Evolutionary conservation across 2,888 invertebrate species (phyloP), one percentile per base, ranked within the genome.

Genomic region (Selenia dentaria): DNA sequence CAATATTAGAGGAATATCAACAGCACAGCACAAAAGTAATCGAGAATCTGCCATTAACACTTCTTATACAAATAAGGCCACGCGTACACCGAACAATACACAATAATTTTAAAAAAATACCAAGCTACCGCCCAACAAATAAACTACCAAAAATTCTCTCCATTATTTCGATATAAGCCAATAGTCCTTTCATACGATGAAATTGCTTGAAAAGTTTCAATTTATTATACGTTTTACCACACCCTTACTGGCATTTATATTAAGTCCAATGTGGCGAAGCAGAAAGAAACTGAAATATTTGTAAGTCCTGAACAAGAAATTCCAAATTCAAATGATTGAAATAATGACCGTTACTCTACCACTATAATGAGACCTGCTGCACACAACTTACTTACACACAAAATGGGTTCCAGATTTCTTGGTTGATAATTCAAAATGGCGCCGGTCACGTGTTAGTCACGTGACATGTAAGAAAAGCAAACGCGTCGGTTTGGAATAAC

Each of bases 401-500:
- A 18, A 1, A 0, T 20, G 14, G 20, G 70, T 2, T 72, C 72
- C 41, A 24, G 1, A 11, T 22, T 58, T 9, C 45, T 26, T 74
- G 76, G 83, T 50, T 6, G 22, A 1, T n/a, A 62, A 68, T 74
- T 52, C 68, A 83, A 83, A 66, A 86, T 83, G 81, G 80, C 78
- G 78, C 37, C 64, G 57, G 55, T 65, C 88, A 79, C 87, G 88
- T 79, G 88, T 46, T 49, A 38, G 83, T 58, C 88, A 85, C 88
- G 88, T 86, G 88, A 62, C 74, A 41, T 40, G 63, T 66, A 78
- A 82, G 80, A 72, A 81, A 83, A 81, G 76, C 80, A 78, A 77
- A 83, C 82, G 88, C 87, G 89, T 85, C 70, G 74, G 78, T 72
- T 74, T 54, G 83, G 77, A 88, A 89, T 86, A 82, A 86, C 81